These are phyloP conservation scores for Lordiphosa fenestrarum DNA, from an alignment of 2,888 invertebrate species.

Conservation along the genomic window DNA sequence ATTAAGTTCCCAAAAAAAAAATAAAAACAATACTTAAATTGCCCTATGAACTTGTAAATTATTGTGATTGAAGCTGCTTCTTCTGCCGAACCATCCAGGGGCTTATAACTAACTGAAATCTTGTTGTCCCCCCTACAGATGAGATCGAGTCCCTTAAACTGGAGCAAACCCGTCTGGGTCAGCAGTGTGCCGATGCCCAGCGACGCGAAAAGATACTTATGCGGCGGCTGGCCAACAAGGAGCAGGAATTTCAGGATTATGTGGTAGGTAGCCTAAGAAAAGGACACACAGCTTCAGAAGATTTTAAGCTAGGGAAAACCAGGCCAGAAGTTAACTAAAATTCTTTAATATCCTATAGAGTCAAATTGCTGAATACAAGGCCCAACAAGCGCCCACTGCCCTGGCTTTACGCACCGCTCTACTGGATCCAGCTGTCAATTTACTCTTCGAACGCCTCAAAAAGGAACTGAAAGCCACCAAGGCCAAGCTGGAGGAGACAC, in stretches of 20 bases:
- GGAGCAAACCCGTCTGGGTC: constrained; percentile 89
- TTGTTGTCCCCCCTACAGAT: constrained; percentile 54
- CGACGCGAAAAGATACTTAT: constrained; percentile 95
- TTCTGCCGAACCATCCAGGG: neutral
- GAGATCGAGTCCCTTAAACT: constrained; percentile 82
- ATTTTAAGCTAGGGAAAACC: no score
- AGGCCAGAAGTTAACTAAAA: no score
- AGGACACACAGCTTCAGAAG: neutral
- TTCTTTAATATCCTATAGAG: constrained; percentile 82
- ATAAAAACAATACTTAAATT: constrained; percentile 37
- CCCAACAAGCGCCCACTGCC: constrained; percentile 89
- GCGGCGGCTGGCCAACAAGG: constrained; percentile 95
- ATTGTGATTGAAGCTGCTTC: constrained; percentile 12
- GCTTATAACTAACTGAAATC: constrained; percentile 1
- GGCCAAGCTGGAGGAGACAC: constrained; percentile 96
- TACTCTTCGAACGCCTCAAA: constrained; percentile 93
- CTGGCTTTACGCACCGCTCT: constrained; percentile 90
- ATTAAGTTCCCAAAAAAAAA: constrained; percentile 74
- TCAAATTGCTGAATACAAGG: constrained; percentile 96
- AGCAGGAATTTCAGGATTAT: constrained; percentile 98
- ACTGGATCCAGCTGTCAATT: constrained; percentile 97
- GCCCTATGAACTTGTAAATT: constrained; percentile 58
- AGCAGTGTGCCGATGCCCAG: constrained; percentile 92
- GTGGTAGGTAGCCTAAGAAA: constrained; percentile 84
- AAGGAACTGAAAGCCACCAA: constrained; percentile 94